Conservation (phyloP, 2,797 vertebrate genomes). For the Chelidonichthys spinosus region DNA sequence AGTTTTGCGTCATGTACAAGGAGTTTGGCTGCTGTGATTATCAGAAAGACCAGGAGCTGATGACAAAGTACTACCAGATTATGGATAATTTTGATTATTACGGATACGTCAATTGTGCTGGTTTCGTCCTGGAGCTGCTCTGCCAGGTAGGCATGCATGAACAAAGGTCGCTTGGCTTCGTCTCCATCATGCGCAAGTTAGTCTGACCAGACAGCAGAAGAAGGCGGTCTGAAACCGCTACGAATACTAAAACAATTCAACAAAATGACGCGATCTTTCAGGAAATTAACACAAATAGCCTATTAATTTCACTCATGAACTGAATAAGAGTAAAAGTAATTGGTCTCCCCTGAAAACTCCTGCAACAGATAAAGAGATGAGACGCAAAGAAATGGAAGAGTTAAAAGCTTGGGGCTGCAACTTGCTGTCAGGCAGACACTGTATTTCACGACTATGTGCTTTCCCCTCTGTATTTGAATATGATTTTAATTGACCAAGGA, state of each 20-base stretch:
- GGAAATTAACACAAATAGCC: neutral
- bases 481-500: too few relatives aligned
- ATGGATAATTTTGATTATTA: constrained; percentile 82
- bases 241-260: neutral
- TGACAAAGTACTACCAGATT: constrained; percentile 85
- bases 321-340: neutral
- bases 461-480: too few relatives aligned
- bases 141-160: constrained; percentile 89
- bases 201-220: neutral
- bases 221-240: too few relatives aligned
- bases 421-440: neutral
- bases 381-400: too few relatives aligned
- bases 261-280: neutral
- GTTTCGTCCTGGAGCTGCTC: constrained; percentile 90
- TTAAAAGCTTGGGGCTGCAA: neutral
- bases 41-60: constrained; percentile 85
- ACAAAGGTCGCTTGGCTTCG: constrained; percentile 54
- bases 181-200: neutral
- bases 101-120: constrained; percentile 84
- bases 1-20: constrained; percentile 90
- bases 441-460: too few relatives aligned
- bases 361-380: too few relatives aligned
- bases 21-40: constrained; percentile 93
- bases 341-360: neutral
- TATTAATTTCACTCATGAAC: neutral